These are phyloP conservation scores for Neoascia interrupta DNA, from an alignment of 2,888 invertebrate genomes.

Conservation along the genomic window DNA sequence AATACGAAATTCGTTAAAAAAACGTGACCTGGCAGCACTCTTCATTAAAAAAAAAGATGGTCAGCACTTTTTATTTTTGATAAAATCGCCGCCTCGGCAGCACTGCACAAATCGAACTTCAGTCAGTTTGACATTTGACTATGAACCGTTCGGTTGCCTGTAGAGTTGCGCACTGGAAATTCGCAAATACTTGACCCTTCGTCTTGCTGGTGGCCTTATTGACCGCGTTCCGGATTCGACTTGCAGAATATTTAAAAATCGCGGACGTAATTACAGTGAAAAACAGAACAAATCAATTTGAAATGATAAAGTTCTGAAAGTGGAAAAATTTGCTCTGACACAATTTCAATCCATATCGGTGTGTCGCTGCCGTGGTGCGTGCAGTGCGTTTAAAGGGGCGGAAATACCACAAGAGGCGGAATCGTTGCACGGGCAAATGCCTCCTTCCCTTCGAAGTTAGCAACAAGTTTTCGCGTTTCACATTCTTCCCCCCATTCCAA, in stretches of 20 bases:
- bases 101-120: constrained; percentile 35
- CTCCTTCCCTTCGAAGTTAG: constrained; percentile 21
- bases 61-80: not conserved
- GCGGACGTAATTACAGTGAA: constrained; percentile 29
- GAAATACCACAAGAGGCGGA: constrained; percentile 1
- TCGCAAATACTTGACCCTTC: constrained; percentile 47
- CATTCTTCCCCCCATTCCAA: constrained; percentile 13
- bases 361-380: constrained; percentile 2
- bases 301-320: constrained; percentile 53
- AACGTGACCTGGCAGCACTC: constrained; percentile 21
- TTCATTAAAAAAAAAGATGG: not conserved
- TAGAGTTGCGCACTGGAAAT: not conserved
- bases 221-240: constrained; percentile 21
- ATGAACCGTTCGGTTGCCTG: constrained; percentile 31
- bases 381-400: constrained; percentile 2
- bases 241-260: constrained; percentile 35
- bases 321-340: not conserved
- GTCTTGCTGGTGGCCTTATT: constrained; percentile 20
- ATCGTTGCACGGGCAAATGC: constrained; percentile 28
- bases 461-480: constrained; percentile 57
- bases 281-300: constrained; percentile 40
- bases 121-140: constrained; percentile 65
- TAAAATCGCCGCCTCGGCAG: constrained; percentile 9
- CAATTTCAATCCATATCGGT: not conserved
- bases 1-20: constrained; percentile 10